Percentiles rank a stretch among this genome's conserved stretches.
Conservation (phyloP, 1,140 invertebrate species). For the Aphelinus atriplicis region DNA sequence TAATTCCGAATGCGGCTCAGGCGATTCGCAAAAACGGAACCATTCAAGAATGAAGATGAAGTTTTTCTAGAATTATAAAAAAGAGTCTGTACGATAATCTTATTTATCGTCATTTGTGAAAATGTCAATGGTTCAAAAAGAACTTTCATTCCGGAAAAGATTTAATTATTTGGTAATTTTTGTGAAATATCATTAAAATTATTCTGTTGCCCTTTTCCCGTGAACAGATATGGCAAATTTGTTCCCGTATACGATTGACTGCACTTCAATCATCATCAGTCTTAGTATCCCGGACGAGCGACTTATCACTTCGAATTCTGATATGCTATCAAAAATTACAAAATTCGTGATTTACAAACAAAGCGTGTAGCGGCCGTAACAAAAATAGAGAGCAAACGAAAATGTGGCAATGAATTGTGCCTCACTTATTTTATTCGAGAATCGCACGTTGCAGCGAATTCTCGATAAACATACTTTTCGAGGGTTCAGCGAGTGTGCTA, state of each 20-base stretch:
- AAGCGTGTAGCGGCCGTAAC: slow-evolving; percentile 50
- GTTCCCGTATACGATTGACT: too few relatives aligned
- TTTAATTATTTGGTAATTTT: background rate
- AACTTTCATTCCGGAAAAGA: background rate
- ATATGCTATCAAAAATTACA: too few relatives aligned
- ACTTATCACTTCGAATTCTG: too few relatives aligned
- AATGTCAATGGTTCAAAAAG: background rate
- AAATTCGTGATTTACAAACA: slow-evolving; percentile 9
- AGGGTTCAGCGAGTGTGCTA: slow-evolving; percentile 39
- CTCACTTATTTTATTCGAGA: slow-evolving; percentile 42
- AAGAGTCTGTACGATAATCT: background rate
- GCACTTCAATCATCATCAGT: too few relatives aligned
- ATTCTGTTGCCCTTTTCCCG: background rate
- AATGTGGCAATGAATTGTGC: slow-evolving; percentile 41
- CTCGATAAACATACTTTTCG: slow-evolving; percentile 34
- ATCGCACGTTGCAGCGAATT: slow-evolving; percentile 13
- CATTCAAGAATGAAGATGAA: background rate
- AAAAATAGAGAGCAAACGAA: slow-evolving; percentile 65
- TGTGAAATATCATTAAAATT: background rate
- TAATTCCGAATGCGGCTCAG: background rate
- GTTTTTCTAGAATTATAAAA: background rate
- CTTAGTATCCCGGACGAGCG: too few relatives aligned
- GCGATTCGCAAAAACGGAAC: slow-evolving; percentile 3
- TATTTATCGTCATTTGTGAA: background rate
- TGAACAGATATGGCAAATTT: too few relatives aligned